Base-by-base conservation (phyloP, 2,797 vertebrate species). In the Poecilia gillii region DNA sequence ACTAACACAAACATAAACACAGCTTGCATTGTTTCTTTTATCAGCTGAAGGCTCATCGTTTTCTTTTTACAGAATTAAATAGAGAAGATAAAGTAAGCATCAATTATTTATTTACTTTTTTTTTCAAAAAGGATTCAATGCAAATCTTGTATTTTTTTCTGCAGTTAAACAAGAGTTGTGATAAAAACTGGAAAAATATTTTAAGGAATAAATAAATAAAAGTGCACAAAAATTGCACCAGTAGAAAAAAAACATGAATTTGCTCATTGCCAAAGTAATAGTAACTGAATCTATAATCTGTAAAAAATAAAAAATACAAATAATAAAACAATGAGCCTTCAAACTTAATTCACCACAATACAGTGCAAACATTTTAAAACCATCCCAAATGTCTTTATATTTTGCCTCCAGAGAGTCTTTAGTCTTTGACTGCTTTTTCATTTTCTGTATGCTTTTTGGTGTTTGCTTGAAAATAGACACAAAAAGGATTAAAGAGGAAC, bases 11-110 rank as follows among this genome's bases (percentile, higher is more conserved):
- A 77, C 79, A 78, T 70, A 76, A 76, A 78, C 76, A 77, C 73
- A 6, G n/a, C 20, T 84, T 36, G 11, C 88, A 82, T 62, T 73
- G 73, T 25, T 49, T 64, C 59, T 45, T 36, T 43, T 11, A 57
- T 49, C 28, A 46, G 33, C 25, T 80, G 87, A 91, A 28, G 89
- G 84, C 91, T 93, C 88, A 89, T 76, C 64, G 33, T 90, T 90
- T 75, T 79, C 3, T 23, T 68, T 73, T 43, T 68, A 8, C 25
- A 28, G 12, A 70, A 3, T 18, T n/a, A 70, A 43, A n/a, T 43
- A 14, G 25, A 68, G 64, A n/a, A n/a, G 39, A 23, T 13, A 2
- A 41, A 43, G 23, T 43, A 43, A 6, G 25, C 39, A 70, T 70
- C 23, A 12, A 13, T 43, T n/a, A 9, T 41, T 41, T 43, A 1